Evolutionary conservation across 2,113 vertebrate genomes (phyloP).

Genomic region (Myocastor coypus): DNA sequence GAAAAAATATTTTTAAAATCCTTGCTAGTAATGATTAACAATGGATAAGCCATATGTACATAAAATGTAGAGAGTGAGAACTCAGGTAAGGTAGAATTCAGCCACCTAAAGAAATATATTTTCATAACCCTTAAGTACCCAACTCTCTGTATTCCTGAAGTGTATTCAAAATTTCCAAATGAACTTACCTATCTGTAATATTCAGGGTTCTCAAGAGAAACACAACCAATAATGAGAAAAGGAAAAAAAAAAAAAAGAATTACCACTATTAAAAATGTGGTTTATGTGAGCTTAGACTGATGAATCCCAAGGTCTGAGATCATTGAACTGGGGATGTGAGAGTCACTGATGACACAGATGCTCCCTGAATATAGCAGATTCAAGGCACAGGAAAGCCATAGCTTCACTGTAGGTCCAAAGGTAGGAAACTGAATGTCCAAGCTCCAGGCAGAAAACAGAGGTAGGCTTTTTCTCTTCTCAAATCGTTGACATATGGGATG

Average conservation of each 20-base stretch:
- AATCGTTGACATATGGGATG: not conserved
- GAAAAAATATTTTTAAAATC: conserved; percentile 32
- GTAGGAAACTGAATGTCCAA: not conserved
- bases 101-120: not conserved
- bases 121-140: not conserved
- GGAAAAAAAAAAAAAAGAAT: not conserved
- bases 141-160: conserved; percentile 26
- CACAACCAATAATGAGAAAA: not conserved
- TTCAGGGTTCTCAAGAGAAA: not conserved
- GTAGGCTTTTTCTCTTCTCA: not conserved
- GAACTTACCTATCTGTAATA: not conserved
- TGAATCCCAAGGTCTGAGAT: not conserved
- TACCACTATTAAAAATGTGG: not conserved
- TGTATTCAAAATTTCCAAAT: not conserved
- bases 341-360: not conserved
- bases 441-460: not conserved
- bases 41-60: not conserved
- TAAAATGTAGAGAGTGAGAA: not conserved
- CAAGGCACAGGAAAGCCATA: not conserved
- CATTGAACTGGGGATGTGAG: not conserved
- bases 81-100: not conserved
- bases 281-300: not conserved
- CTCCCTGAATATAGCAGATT: not conserved
- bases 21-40: conserved; percentile 3
- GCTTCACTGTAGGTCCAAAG: not conserved